Conservation (phyloP, 2,888 invertebrate genomes). For the Erpobdella octoculata region DNA sequence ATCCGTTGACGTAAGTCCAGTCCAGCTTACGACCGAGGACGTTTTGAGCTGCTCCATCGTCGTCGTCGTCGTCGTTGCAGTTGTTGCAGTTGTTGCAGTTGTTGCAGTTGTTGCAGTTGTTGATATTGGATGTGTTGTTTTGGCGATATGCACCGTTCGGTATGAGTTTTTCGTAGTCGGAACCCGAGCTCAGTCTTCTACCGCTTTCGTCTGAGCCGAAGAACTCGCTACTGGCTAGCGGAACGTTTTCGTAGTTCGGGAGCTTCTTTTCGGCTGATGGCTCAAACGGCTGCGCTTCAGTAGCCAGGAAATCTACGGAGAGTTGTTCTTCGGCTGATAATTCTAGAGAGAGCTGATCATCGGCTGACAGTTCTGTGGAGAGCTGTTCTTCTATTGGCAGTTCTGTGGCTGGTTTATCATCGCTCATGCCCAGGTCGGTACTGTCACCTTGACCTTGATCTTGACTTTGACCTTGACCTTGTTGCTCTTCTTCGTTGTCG, state of each 20-base stretch:
- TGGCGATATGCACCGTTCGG: neutral
- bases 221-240: neutral
- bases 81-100: neutral
- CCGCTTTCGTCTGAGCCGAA: neutral
- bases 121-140: neutral
- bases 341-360: too few relatives aligned
- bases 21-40: neutral
- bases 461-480: neutral
- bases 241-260: neutral
- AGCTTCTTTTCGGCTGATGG: neutral
- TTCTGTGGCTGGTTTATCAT: too few relatives aligned
- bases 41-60: neutral
- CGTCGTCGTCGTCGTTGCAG: constrained; percentile 5
- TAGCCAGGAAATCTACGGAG: too few relatives aligned
- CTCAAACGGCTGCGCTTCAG: neutral
- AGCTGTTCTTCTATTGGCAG: too few relatives aligned
- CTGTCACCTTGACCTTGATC: neutral
- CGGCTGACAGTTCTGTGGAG: too few relatives aligned
- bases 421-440: neutral
- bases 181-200: neutral
- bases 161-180: constrained; percentile 8
- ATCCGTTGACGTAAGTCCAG: too few relatives aligned
- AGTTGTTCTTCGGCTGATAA: too few relatives aligned
- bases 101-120: constrained; percentile 13
- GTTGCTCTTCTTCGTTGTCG: neutral